Percentiles rank a stretch among this genome's conserved stretches.
These are phyloP conservation scores for Onchidella celtica DNA, from an alignment of 2,888 invertebrate genomes.

Conservation along the genomic window DNA sequence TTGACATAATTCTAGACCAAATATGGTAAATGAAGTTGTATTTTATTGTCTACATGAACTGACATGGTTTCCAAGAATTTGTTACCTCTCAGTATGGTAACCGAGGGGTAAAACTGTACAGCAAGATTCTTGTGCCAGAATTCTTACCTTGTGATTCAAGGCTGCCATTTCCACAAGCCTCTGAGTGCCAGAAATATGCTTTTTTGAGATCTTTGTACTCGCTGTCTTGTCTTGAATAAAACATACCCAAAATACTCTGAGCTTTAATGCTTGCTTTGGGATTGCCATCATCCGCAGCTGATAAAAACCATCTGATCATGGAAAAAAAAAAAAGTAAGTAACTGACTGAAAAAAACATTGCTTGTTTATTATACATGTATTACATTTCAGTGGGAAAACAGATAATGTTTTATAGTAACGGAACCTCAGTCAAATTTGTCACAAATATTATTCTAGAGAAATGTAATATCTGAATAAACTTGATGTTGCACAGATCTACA, in stretches of 20 bases:
- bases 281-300: constrained; percentile 80
- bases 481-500: too few relatives aligned
- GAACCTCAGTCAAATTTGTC: background rate
- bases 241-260: constrained; percentile 78
- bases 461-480: background rate
- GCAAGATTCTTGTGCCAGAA: too few relatives aligned
- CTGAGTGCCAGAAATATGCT: constrained; percentile 80
- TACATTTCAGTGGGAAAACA: background rate
- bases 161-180: constrained; percentile 80
- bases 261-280: constrained; percentile 77
- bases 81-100: too few relatives aligned
- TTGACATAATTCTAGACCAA: too few relatives aligned
- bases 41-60: too few relatives aligned
- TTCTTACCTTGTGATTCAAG: constrained; percentile 79
- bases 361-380: too few relatives aligned
- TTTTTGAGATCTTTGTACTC: constrained; percentile 72
- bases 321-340: background rate
- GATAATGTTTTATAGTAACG: background rate
- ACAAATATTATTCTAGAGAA: background rate
- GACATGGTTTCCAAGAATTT: too few relatives aligned
- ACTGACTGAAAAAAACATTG: too few relatives aligned
- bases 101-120: too few relatives aligned
- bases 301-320: constrained; percentile 74
- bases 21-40: too few relatives aligned
- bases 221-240: constrained; percentile 72